Percentiles rank a stretch among this genome's conserved stretches.
phyloP scores from a whole-genome alignment of 2,113 vertebrate species.

The Grallaria varia region DNA sequence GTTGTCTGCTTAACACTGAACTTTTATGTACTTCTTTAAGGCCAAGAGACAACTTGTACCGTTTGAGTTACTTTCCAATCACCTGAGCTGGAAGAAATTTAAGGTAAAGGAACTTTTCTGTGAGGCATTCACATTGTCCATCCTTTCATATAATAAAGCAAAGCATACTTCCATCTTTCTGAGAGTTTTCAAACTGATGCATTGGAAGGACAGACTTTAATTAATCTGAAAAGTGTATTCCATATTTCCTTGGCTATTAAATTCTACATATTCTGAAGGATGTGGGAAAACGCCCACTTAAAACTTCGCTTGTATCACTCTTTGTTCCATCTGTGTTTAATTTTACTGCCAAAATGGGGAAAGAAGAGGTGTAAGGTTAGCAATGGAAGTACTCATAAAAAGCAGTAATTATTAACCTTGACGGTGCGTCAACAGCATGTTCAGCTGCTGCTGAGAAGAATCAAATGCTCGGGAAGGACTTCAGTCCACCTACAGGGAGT shows the following conservation, averaged over 20 bases:
- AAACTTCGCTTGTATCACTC: background rate
- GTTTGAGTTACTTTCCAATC: background rate
- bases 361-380: background rate
- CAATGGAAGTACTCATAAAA: background rate
- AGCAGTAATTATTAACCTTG: background rate
- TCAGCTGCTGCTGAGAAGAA: background rate
- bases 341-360: background rate
- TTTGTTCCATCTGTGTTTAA: conserved; percentile 43
- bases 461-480: background rate
- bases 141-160: background rate
- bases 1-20: background rate
- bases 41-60: background rate
- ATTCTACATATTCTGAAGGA: conserved; percentile 1
- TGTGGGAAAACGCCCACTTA: conserved; percentile 7
- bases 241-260: conserved; percentile 45
- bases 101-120: background rate
- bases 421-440: background rate
- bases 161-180: conserved; percentile 12
- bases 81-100: background rate
- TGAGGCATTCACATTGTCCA: background rate
- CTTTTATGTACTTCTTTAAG: conserved; percentile 40
- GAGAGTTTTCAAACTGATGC: conserved; percentile 16
- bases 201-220: background rate
- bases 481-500: background rate
- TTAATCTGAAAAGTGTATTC: conserved; percentile 20